A percentile compares a stretch with the other conserved stretches of the same genome.
phyloP scores from a whole-genome alignment of 2,113 vertebrate genomes.

The Ptilonorhynchus violaceus region DNA sequence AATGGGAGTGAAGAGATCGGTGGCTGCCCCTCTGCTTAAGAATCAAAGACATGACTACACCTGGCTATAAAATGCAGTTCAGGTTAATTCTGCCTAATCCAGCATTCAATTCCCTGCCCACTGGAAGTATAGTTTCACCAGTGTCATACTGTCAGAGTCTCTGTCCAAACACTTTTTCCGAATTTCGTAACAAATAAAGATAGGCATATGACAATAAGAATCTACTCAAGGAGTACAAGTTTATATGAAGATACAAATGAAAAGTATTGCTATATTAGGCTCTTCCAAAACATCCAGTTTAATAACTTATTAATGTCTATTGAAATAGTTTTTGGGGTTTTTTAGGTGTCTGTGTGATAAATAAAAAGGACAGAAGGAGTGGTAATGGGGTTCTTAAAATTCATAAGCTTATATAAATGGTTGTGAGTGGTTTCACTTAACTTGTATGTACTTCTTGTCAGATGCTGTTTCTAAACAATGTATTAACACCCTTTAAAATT shows the following conservation, averaged over 20 bases:
- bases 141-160: not conserved
- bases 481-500: not conserved
- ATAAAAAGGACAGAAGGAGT: not conserved
- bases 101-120: not conserved
- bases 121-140: not conserved
- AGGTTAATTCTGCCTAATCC: not conserved
- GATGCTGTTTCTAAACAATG: not conserved
- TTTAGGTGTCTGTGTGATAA: accelerated
- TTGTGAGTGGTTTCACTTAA: not conserved
- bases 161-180: not conserved
- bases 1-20: not conserved
- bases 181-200: not conserved
- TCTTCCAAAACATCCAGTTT: not conserved
- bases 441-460: not conserved
- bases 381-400: not conserved
- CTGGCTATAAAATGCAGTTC: not conserved
- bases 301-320: not conserved
- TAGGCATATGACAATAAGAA: not conserved
- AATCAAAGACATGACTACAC: not conserved
- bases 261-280: not conserved
- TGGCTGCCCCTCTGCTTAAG: not conserved
- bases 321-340: not conserved
- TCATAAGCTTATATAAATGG: not conserved
- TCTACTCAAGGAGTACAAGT: not conserved
- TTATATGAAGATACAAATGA: not conserved